Evolutionary conservation across 1,140 invertebrate genomes (phyloP), one percentile per base, ranked within the genome.

Genomic region (Zaprionus inermis): DNA sequence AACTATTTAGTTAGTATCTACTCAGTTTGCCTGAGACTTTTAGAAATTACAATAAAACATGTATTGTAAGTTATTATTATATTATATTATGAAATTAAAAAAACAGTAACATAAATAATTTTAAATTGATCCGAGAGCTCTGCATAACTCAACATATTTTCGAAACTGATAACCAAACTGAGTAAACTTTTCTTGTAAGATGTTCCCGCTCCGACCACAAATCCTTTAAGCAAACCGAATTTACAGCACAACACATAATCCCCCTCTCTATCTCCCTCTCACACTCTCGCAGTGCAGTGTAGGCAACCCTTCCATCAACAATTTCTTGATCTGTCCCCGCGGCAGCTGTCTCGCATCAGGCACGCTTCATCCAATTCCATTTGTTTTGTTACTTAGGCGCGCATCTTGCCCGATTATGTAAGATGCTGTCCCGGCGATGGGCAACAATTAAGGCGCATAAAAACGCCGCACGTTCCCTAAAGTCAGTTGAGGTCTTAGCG

Each of bases 361-460:
- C 83, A 88, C 83, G 84, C 83, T 88, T 86, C 83, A 86, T 78
- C 46, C 54, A 76, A 79, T 80, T 70, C 57, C 72, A 73, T 79
- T 79, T 72, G 73, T 66, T 70, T 57, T 60, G 22, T 66, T 58
- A 34, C 72, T 65, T 71, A 52, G 72, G 66, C 67, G 51, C 57
- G 71, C 79, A 82, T 76, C 83, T 76, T 59, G 41, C 38, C 41
- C 59, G 70, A 70, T 88, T 83, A 88, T 83, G 55, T 88, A 86
- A 86, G 82, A 88, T 58, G 78, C 38, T 83, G 54, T 51, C 18
- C 32, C 49, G 46, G 55, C 68, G 22, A 71, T 34, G 56, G 79
- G 76, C 70, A 79, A 69, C 76, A 86, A 85, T 86, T 86, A 81
- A 74, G 68, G 71, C 70, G 52, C 70, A 78, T 63, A 69, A 73